These are phyloP conservation scores for Drosophila gunungcola DNA, from an alignment of 1,140 invertebrate genomes.

Conservation along the genomic window DNA sequence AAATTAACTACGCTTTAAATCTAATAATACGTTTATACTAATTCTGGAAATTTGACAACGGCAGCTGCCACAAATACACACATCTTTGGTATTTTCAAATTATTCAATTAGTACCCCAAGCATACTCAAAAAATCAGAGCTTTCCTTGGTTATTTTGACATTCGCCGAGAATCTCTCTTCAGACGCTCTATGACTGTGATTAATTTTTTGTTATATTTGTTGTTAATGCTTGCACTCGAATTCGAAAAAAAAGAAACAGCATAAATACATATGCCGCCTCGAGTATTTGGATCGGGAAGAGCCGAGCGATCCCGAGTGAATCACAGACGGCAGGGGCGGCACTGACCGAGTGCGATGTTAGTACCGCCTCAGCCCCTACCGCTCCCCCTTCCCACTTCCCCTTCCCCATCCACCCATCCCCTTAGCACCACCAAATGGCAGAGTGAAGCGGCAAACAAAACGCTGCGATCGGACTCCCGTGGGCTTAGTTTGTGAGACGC, in stretches of 20 bases:
- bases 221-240: slow-evolving; percentile 50
- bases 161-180: slow-evolving; percentile 56
- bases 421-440: not conserved
- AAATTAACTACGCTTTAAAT: not conserved
- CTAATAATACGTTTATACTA: slow-evolving; percentile 4
- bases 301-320: slow-evolving; percentile 52
- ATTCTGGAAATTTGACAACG: slow-evolving; percentile 15
- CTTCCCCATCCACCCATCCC: no score
- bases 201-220: slow-evolving; percentile 23
- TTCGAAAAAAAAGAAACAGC: slow-evolving; percentile 33
- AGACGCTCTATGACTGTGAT: slow-evolving; percentile 47
- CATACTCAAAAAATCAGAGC: slow-evolving; percentile 5
- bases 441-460: slow-evolving; percentile 59
- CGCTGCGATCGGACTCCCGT: slow-evolving; percentile 74
- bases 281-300: slow-evolving; percentile 63
- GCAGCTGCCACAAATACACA: slow-evolving; percentile 4
- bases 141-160: slow-evolving; percentile 34
- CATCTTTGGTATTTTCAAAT: slow-evolving; percentile 21
- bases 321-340: slow-evolving; percentile 14
- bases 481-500: slow-evolving; percentile 82
- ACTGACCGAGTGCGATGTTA: slow-evolving; percentile 37
- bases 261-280: slow-evolving; percentile 18
- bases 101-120: slow-evolving; percentile 25
- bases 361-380: slow-evolving; percentile 11
- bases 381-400: not conserved